Conservation (phyloP, 2,797 vertebrate species). For the Propithecus perrieri region DNA sequence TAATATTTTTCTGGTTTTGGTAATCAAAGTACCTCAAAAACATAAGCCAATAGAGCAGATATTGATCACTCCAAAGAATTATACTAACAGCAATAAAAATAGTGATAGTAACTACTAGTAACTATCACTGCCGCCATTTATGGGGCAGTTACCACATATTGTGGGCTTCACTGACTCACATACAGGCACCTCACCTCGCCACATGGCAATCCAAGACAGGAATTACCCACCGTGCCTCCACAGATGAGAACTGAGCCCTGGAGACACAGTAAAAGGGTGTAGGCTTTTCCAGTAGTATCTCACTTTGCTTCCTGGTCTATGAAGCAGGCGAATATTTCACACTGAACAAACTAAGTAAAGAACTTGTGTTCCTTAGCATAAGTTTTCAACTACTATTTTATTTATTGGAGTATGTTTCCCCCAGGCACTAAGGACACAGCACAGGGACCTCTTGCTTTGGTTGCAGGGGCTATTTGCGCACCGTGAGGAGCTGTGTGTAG, state of each 20-base stretch:
- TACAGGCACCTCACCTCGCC: not conserved
- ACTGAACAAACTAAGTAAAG: not conserved
- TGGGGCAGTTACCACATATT: not conserved
- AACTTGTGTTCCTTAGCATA: not conserved
- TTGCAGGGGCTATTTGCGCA: fast-evolving
- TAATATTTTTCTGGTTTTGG: not conserved
- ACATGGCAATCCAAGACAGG: fast-evolving
- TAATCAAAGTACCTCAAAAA: not conserved
- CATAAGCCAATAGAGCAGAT: not conserved
- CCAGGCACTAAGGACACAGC: not conserved
- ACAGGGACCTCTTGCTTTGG: not conserved
- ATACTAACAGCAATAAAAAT: not conserved
- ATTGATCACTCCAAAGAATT: not conserved
- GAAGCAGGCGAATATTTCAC: not conserved
- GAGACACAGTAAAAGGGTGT: not conserved
- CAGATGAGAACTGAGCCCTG: not conserved
- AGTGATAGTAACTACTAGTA: too few relatives aligned
- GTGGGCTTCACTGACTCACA: not conserved
- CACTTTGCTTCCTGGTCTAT: not conserved
- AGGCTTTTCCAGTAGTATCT: not conserved
- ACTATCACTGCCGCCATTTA: not conserved
- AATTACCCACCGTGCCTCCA: fast-evolving
- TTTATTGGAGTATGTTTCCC: not conserved
- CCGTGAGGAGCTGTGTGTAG: not conserved
- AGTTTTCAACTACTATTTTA: not conserved